phyloP scores from a whole-genome alignment of 2,113 vertebrate genomes.

The Micronisus gabar region DNA sequence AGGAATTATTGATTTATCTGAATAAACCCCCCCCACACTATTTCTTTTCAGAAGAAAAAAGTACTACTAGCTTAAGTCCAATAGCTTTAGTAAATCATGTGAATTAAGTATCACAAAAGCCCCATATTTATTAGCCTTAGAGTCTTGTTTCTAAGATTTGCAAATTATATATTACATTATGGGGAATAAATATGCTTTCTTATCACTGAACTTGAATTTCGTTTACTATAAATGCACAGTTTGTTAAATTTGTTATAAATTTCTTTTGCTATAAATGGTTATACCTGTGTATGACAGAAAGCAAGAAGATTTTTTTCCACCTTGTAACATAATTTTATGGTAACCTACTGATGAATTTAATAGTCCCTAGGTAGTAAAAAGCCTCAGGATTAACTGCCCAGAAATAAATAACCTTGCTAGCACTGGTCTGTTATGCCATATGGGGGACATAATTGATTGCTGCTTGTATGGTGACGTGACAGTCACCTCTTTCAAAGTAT shows the following conservation, averaged over 20 bases:
- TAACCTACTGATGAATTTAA: background rate
- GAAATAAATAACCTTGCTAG: background rate
- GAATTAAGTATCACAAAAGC: background rate
- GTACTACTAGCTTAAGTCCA: background rate
- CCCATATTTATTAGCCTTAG: background rate
- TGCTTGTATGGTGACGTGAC: background rate
- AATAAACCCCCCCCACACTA: fast-evolving
- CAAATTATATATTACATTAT: background rate
- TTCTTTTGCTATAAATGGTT: background rate
- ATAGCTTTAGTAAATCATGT: background rate
- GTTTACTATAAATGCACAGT: background rate
- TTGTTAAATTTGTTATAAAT: background rate
- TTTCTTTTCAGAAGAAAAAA: background rate
- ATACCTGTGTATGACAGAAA: background rate
- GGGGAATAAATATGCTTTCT: background rate
- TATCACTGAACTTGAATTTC: background rate
- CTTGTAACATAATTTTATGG: background rate
- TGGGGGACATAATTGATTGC: background rate
- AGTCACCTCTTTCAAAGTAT: background rate
- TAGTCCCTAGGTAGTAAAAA: background rate
- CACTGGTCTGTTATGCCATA: background rate
- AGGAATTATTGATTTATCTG: background rate
- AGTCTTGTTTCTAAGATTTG: background rate
- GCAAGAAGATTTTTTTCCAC: background rate
- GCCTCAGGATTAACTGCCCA: background rate